These are phyloP conservation scores for Cochlearius cochlearius DNA, from an alignment of 2,113 vertebrate species.

Conservation along the genomic window DNA sequence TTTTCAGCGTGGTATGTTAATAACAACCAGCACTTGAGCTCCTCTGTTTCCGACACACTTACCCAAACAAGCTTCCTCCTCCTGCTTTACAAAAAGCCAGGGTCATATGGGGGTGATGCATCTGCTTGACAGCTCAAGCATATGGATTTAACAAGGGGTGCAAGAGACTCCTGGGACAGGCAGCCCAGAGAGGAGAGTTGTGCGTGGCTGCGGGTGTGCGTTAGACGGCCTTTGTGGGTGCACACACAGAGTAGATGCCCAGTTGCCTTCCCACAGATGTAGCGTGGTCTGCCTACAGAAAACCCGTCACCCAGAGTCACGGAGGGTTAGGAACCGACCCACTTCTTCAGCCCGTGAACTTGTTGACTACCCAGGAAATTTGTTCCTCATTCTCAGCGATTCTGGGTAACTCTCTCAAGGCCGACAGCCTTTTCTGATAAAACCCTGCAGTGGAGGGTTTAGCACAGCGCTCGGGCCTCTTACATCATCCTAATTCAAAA, in stretches of 20 bases:
- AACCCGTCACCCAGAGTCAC: not conserved
- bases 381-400: not conserved
- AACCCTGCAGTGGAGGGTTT: not conserved
- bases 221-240: rapidly evolving
- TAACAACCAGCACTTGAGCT: not conserved
- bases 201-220: rapidly evolving
- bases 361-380: not conserved
- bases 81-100: not conserved
- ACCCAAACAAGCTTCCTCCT: not conserved
- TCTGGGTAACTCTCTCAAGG: not conserved
- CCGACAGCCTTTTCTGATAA: not conserved
- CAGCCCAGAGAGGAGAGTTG: not conserved
- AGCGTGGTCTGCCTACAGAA: not conserved
- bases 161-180: not conserved
- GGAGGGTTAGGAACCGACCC: not conserved
- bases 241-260: not conserved
- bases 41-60: not conserved
- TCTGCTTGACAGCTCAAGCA: not conserved
- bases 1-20: not conserved
- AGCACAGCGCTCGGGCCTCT: not conserved
- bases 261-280: not conserved
- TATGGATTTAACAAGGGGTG: not conserved
- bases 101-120: not conserved
- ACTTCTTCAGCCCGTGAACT: not conserved
- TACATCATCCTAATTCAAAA: constrained; percentile 57